phyloP scores from a whole-genome alignment of 1,140 invertebrate species.

The Zaprionus gabonicus region DNA sequence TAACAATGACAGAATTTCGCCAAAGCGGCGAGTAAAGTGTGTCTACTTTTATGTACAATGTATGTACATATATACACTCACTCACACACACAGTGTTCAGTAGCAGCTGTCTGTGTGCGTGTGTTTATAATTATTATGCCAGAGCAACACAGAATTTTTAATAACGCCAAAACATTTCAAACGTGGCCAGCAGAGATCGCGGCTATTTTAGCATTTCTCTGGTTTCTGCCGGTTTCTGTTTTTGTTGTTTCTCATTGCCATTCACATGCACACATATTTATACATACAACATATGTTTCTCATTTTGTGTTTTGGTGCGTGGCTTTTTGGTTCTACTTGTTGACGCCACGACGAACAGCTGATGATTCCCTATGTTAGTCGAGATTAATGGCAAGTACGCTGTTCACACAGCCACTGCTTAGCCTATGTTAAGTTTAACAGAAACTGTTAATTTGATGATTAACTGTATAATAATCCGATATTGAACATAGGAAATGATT shows the following conservation, averaged over 20 bases:
- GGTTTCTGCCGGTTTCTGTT: slow-evolving; percentile 53
- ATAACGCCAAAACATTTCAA: slow-evolving; percentile 57
- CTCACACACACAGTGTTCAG: not conserved
- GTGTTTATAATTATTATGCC: slow-evolving; percentile 45
- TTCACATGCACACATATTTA: not conserved
- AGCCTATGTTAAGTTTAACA: slow-evolving; percentile 6
- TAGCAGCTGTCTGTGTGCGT: not conserved
- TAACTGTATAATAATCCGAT: not conserved
- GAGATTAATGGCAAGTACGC: slow-evolving; percentile 9
- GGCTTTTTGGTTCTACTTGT: not conserved
- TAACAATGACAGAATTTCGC: slow-evolving; percentile 61
- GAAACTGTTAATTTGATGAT: slow-evolving; percentile 8
- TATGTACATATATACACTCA: slow-evolving; percentile 10
- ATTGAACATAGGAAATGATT: not conserved
- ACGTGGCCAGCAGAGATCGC: slow-evolving; percentile 42
- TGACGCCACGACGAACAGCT: slow-evolving; percentile 31
- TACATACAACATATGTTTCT: not conserved
- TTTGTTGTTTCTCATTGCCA: slow-evolving; percentile 27
- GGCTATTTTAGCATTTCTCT: slow-evolving; percentile 54
- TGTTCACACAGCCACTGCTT: not conserved
- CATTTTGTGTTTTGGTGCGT: not conserved
- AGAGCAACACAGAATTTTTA: slow-evolving; percentile 41
- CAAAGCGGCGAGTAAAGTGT: slow-evolving; percentile 41
- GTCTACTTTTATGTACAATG: slow-evolving; percentile 18
- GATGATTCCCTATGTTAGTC: not conserved